phyloP scores from a whole-genome alignment of 2,113 vertebrate genomes.

The Condylura cristata region DNA sequence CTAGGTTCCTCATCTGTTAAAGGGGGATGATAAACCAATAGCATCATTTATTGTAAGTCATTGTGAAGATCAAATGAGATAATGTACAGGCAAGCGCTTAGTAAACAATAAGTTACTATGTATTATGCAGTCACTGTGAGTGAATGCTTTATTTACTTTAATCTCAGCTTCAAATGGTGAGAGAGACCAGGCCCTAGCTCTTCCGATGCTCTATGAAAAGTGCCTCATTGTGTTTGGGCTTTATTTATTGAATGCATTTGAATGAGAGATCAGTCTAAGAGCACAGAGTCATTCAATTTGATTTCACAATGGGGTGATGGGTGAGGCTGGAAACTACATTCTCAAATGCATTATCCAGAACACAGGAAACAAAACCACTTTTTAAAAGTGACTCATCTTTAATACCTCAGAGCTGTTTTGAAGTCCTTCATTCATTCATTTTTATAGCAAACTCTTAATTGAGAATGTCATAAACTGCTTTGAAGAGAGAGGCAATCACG shows the following conservation, averaged over 20 bases:
- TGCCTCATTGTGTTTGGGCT: conserved; percentile 59
- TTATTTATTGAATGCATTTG: conserved; percentile 75
- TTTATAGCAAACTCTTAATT: conserved; percentile 76
- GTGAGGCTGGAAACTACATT: conserved; percentile 67
- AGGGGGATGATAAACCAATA: conserved; percentile 31
- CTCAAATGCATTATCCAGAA: conserved; percentile 69
- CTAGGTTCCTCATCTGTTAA: not conserved
- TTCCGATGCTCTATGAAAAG: conserved; percentile 45
- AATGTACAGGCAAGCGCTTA: conserved; percentile 36
- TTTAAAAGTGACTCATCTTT: conserved; percentile 79
- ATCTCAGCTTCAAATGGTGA: conserved; percentile 59
- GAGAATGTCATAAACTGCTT: conserved; percentile 57
- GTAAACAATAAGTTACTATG: conserved; percentile 51
- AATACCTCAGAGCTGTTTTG: conserved; percentile 73
- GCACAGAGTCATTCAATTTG: conserved; percentile 73
- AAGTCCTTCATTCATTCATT: conserved; percentile 80
- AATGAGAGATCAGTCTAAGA: conserved; percentile 71
- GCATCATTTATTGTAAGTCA: not conserved
- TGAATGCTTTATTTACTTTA: conserved; percentile 64
- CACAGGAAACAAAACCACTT: conserved; percentile 71
- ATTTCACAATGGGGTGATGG: conserved; percentile 72
- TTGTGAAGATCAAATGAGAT: conserved; percentile 42
- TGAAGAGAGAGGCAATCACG: conserved; percentile 71
- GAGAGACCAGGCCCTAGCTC: conserved; percentile 50
- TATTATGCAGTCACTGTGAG: conserved; percentile 9